Evolutionary conservation across 2,888 invertebrate species (phyloP).

Genomic region (Mythimna albipuncta): DNA sequence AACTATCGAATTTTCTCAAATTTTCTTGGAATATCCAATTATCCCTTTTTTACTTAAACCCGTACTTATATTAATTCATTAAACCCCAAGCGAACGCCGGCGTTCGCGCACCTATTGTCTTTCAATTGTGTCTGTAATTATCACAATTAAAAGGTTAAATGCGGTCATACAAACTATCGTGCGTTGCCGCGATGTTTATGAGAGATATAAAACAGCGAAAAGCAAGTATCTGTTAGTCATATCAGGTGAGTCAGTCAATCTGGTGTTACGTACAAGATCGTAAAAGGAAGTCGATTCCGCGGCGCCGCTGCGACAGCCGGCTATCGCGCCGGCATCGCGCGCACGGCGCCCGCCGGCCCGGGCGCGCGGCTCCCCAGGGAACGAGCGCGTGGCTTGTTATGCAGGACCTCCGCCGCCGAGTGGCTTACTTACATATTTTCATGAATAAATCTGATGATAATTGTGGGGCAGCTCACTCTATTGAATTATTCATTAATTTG

Average conservation of each 20-base stretch:
- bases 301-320: neutral
- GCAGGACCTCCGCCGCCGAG: constrained; percentile 3
- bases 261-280: constrained; percentile 39
- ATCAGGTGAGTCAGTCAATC: constrained; percentile 47
- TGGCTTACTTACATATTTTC: neutral
- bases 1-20: neutral
- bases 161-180: neutral
- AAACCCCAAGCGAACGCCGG: too few species aligned
- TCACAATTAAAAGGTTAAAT: too few species aligned
- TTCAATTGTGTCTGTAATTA: too few species aligned
- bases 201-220: constrained; percentile 41
- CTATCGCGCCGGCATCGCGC: constrained; percentile 40
- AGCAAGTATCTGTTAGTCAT: constrained; percentile 47
- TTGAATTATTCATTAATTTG: constrained; percentile 9
- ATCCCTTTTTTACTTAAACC: too few species aligned
- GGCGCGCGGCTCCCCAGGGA: neutral
- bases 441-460: constrained; percentile 19
- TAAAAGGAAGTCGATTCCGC: constrained; percentile 41
- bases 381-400: neutral
- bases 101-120: too few species aligned
- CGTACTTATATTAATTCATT: too few species aligned
- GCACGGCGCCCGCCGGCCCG: neutral
- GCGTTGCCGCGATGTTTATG: constrained; percentile 32
- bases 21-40: constrained; percentile 1
- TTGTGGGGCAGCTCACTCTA: constrained; percentile 6